Base-by-base conservation (phyloP, 2,888 invertebrate genomes). In the Campopleginae sp. region DNA sequence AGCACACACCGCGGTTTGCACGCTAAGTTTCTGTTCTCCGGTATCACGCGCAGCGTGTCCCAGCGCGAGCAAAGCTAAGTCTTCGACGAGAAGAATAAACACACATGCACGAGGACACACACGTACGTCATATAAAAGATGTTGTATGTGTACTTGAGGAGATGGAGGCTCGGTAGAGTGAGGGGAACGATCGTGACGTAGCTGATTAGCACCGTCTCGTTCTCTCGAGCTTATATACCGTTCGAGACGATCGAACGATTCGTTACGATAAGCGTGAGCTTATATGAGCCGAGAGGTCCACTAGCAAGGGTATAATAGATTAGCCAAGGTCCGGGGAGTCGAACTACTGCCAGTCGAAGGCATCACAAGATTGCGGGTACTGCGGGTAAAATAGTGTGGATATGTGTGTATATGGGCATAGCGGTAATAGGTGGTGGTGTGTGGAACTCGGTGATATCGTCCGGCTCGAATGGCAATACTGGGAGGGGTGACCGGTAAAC, bases 221-320 rank as follows among this genome's bases (percentile, higher is more conserved):
- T 88, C 89, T 88, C 89, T 91, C 91, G 27, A 58, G 42, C 51
- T 58, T 89, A 90, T 88, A 89, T 89, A 86, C 78, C 78, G 82
- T 78, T 77, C 78, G 78, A 54, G 54, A 75, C 63, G 84, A 85
- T 80, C 72, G 72, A 80, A 88, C 87, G 91, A 91, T 91, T 90
- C 87, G 90, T 87, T 71, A 82, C 91, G 92, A 91, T 91, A 90
- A 89, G 89, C 89, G 33, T 89, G 89, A 77, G 84, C 79, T 75
- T 91, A 92, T 92, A 92, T 91, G 91, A 92, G 91, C 89, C 42
- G 66, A 88, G 89, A 76, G 89, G 89, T 89, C 85, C 88, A 88
- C 87, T 88, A 27, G 27, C 27, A 58, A 27, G 90, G 87, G 91
- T 92, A 91, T 92, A 93, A 93, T 92, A 92, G 91, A 93, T 93